Evolutionary conservation across 2,888 invertebrate species (phyloP), one percentile per base, ranked within the genome.

Genomic region (Myathropa florea): DNA sequence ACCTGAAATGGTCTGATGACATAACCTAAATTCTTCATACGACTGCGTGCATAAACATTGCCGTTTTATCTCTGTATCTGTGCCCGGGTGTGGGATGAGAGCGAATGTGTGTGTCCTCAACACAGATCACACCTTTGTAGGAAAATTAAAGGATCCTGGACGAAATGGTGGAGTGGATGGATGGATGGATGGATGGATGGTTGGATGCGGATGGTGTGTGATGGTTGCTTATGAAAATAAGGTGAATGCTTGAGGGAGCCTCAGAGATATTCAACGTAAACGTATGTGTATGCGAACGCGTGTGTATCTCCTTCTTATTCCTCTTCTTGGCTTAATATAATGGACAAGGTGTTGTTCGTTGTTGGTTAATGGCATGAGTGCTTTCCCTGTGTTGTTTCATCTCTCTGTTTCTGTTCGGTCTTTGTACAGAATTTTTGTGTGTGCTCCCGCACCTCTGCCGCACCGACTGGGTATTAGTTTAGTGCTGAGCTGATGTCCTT

Each of bases 1-100:
- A 87, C 87, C 83, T 87, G 87, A 83, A 83, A 87, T 76, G 87
- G 79, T 83, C 83, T 87, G 87, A 87, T 87, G 87, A 87, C 87
- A 87, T 83, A 87, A 87, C 87, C 87, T 80, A 87, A 87, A 87
- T 87, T 83, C 79, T 68, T 87, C 83, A 83, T 83, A 87, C 87
- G 87, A 76, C 83, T 83, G 87, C 83, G 87, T 87, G 87, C 83
- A 87, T 87, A 87, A 87, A 87, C 83, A 87, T 79, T 83, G 86
- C 72, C 70, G 65, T 83, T 85, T 77, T 73, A 85, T 73, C 26
- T 59, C 46, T 46, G 46, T 46, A 46, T 46, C 46, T 46, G 46
- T 46, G 46, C n/a, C n/a, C 46, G n/a, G n/a, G 3, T 14, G 4
- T 39, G 36, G 10, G 36, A 3, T 12, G 36, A 2, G 36, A 0